phyloP scores from a whole-genome alignment of 2,888 invertebrate species.

The Sinhomidia bicolor region DNA sequence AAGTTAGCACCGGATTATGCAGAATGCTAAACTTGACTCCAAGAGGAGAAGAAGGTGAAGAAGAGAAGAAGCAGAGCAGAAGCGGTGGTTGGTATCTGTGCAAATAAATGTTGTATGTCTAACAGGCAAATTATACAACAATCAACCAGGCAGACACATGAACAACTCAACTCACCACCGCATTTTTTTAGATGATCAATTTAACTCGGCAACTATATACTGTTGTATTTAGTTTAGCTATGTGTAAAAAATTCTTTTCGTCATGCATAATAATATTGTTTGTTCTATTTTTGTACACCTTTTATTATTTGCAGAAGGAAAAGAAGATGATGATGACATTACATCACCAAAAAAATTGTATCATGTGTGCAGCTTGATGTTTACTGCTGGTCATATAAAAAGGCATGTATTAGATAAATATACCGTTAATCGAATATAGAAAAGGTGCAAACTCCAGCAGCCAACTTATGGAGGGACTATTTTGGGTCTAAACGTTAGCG shows the following conservation, averaged over 20 bases:
- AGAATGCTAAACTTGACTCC: background rate
- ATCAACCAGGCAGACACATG: background rate
- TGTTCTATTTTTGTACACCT: background rate
- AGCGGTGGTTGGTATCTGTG: no score
- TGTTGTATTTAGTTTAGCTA: background rate
- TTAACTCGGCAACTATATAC: no score
- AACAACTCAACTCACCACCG: background rate
- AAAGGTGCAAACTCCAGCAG: no score
- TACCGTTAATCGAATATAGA: no score
- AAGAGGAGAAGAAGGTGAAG: no score
- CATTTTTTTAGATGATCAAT: background rate
- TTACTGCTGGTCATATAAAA: no score
- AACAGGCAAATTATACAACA: background rate
- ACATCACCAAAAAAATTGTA: background rate
- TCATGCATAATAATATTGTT: background rate
- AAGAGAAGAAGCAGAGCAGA: no score
- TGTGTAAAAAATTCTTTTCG: background rate
- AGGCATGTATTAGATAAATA: no score
- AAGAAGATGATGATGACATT: background rate
- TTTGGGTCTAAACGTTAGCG: no score
- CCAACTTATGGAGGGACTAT: no score
- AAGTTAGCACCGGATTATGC: slow-evolving; percentile 49
- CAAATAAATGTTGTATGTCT: no score
- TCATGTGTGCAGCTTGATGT: no score
- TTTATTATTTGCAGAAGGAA: background rate